Evolutionary conservation across 2,113 vertebrate species (phyloP).

Genomic region (Ceuthmochares aereus): DNA sequence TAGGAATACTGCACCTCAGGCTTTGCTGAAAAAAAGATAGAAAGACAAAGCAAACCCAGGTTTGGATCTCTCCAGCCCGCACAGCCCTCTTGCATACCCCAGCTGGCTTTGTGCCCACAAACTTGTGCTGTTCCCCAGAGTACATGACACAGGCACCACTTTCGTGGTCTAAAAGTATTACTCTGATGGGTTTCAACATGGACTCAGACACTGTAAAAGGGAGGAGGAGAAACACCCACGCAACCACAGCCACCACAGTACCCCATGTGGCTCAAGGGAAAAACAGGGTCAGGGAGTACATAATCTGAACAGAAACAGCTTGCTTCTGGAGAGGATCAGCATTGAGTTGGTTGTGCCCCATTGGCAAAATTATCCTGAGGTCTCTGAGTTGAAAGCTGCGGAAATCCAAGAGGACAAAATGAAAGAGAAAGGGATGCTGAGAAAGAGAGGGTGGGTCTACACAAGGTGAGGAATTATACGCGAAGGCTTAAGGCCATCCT

Average conservation of each 20-base stretch:
- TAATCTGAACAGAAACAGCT: background rate
- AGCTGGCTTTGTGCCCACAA: background rate
- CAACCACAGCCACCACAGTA: background rate
- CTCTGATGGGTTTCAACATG: background rate
- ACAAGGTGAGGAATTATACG: fast-evolving
- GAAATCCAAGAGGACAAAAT: background rate
- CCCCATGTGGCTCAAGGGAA: background rate
- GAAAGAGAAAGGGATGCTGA: background rate
- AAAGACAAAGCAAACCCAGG: background rate
- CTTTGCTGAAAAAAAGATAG: background rate
- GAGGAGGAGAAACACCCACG: background rate
- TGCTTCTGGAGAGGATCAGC: background rate
- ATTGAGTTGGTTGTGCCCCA: fast-evolving
- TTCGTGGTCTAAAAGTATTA: background rate
- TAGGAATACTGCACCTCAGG: background rate
- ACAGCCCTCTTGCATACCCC: background rate
- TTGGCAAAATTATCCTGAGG: background rate
- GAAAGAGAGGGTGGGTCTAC: background rate
- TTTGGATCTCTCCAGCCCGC: background rate
- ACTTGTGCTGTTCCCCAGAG: background rate
- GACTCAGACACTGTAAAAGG: background rate
- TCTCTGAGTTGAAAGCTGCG: background rate
- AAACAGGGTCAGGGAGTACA: background rate
- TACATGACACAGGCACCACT: background rate
- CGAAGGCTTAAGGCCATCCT: background rate